phyloP scores from a whole-genome alignment of 2,888 invertebrate genomes.

The Drosophila colorata region DNA sequence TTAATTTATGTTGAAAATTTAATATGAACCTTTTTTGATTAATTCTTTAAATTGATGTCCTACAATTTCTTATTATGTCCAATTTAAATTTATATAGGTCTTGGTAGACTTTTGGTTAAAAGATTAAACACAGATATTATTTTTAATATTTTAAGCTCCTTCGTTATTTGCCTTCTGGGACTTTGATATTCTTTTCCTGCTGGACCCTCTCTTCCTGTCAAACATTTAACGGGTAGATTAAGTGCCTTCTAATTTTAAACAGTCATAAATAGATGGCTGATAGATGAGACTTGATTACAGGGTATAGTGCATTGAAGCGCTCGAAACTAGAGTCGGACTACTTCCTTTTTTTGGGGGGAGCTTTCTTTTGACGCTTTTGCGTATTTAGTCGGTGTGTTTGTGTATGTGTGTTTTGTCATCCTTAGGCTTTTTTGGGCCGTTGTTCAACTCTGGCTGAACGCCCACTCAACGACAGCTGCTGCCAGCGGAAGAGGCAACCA shows the following conservation, averaged over 20 bases:
- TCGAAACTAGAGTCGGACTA: neutral
- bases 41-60: too few species aligned
- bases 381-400: constrained; percentile 16
- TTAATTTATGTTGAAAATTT: too few species aligned
- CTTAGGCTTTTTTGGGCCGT: constrained; percentile 60
- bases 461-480: constrained; percentile 55
- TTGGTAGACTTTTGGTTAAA: too few species aligned
- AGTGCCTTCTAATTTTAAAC: neutral
- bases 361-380: constrained; percentile 21
- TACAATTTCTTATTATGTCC: too few species aligned
- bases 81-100: too few species aligned
- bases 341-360: constrained; percentile 13
- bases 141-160: too few species aligned
- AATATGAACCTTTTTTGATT: too few species aligned
- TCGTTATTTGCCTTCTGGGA: too few species aligned
- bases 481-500: constrained; percentile 4
- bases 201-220: too few species aligned
- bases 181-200: too few species aligned
- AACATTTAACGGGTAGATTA: neutral
- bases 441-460: constrained; percentile 59
- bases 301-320: neutral
- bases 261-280: too few species aligned
- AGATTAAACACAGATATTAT: too few species aligned
- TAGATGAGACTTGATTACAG: neutral
- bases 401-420: constrained; percentile 45